phyloP scores from a whole-genome alignment of 2,113 vertebrate genomes.

The Geococcyx californianus region DNA sequence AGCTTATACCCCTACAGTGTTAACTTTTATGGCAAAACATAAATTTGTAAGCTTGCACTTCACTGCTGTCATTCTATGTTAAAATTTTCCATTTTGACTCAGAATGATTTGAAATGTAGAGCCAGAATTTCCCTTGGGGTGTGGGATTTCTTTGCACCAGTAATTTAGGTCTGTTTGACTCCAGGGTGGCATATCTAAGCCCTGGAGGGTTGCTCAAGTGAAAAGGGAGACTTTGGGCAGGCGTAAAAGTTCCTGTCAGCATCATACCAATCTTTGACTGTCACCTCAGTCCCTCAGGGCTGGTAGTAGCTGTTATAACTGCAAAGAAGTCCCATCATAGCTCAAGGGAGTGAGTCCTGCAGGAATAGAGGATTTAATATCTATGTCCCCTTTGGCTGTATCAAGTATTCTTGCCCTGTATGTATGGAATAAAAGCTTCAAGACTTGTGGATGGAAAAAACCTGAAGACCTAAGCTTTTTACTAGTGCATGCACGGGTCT shows the following conservation, averaged over 20 bases:
- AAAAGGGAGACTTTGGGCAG: background rate
- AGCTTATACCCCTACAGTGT: background rate
- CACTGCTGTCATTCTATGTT: background rate
- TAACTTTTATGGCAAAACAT: background rate
- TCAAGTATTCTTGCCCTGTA: background rate
- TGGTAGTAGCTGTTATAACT: background rate
- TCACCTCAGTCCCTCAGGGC: background rate
- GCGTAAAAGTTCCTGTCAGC: background rate
- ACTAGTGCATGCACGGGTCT: background rate
- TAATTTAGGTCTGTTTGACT: background rate
- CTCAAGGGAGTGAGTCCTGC: background rate
- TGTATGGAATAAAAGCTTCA: background rate
- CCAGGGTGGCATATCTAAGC: background rate
- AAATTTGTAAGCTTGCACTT: background rate
- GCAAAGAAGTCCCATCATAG: background rate
- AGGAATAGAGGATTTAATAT: background rate
- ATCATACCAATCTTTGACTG: background rate
- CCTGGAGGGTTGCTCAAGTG: background rate
- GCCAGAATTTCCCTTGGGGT: background rate
- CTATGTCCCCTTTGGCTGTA: background rate
- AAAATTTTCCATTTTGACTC: background rate
- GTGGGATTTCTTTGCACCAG: background rate
- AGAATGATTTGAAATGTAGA: background rate
- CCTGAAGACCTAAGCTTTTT: background rate
- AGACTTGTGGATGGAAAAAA: background rate